Percentiles rank a stretch among this genome's conserved stretches.
Conservation (phyloP, 1,140 invertebrate species). For the Tetramorium simillimum region DNA sequence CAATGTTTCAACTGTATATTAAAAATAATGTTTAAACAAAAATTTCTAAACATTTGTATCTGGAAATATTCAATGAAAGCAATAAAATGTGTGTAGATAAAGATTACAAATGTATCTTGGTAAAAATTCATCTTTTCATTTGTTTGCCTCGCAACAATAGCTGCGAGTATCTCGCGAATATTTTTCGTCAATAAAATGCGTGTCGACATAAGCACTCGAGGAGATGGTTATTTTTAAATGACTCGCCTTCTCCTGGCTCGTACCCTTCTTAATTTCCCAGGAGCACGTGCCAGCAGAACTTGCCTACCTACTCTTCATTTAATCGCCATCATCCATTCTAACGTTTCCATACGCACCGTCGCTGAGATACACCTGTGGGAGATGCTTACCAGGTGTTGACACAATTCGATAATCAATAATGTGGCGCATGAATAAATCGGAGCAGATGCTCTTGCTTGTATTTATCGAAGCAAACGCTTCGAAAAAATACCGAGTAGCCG, state of each 20-base stretch:
- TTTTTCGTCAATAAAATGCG: slow-evolving; percentile 22
- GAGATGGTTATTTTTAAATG: slow-evolving; percentile 8
- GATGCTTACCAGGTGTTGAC: slow-evolving; percentile 25
- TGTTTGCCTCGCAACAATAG: background rate
- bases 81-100: background rate
- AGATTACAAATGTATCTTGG: background rate
- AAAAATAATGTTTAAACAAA: background rate
- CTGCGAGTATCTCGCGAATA: background rate
- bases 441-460: background rate
- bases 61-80: background rate
- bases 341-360: slow-evolving; percentile 7
- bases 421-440: background rate
- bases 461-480: slow-evolving; percentile 6
- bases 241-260: background rate
- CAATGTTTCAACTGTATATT: background rate
- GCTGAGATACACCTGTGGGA: background rate
- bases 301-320: slow-evolving; percentile 18
- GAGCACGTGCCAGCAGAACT: background rate
- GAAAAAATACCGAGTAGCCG: background rate
- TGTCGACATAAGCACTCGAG: background rate
- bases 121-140: background rate
- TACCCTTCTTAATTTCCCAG: slow-evolving; percentile 36
- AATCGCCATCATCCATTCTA: slow-evolving; percentile 2
- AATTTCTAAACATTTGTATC: background rate
- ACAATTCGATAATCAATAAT: slow-evolving; percentile 53